A percentile compares a stretch with the other conserved stretches of the same genome.
These are phyloP conservation scores for Dasysyrphus tricinctus DNA, from an alignment of 2,888 invertebrate genomes.

Conservation along the genomic window DNA sequence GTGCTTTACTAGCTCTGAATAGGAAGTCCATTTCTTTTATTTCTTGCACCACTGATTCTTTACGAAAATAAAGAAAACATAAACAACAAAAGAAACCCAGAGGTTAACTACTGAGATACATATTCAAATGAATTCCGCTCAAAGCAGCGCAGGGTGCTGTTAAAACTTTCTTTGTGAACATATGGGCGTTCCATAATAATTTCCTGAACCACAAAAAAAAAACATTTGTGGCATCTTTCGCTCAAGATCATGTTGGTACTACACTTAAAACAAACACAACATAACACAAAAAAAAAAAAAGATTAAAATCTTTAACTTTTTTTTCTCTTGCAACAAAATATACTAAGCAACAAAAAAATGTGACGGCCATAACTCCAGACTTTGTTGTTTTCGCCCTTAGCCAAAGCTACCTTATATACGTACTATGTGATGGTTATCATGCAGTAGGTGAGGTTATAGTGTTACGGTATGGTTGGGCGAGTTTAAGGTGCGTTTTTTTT, in stretches of 20 bases:
- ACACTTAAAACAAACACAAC: constrained; percentile 32
- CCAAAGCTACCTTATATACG: constrained; percentile 49
- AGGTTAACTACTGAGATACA: constrained; percentile 29
- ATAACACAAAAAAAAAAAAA: constrained; percentile 19
- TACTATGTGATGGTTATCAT: constrained; percentile 55
- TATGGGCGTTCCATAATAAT: constrained; percentile 54
- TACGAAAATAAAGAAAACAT: not conserved
- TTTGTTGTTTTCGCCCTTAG: constrained; percentile 53
- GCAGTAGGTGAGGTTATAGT: constrained; percentile 6
- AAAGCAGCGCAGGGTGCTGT: constrained; percentile 1
- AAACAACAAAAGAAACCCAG: constrained; percentile 13
- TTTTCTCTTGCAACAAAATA: constrained; percentile 11
- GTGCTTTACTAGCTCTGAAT: constrained; percentile 27
- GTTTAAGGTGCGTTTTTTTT: constrained; percentile 53
- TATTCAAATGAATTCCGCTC: constrained; percentile 53
- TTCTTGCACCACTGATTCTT: constrained; percentile 49
- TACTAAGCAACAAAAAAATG: constrained; percentile 6
- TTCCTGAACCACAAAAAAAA: constrained; percentile 10
- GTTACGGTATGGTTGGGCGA: constrained; percentile 44
- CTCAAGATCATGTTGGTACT: constrained; percentile 25
- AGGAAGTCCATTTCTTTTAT: constrained; percentile 26
- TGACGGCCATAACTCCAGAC: constrained; percentile 29
- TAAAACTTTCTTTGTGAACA: constrained; percentile 65
- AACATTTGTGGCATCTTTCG: constrained; percentile 14
- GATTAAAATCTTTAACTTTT: constrained; percentile 51